A percentile compares a stretch with the other conserved stretches of the same genome.
phyloP scores from a whole-genome alignment of 2,797 vertebrate genomes.

The Myiotriccus ornatus region DNA sequence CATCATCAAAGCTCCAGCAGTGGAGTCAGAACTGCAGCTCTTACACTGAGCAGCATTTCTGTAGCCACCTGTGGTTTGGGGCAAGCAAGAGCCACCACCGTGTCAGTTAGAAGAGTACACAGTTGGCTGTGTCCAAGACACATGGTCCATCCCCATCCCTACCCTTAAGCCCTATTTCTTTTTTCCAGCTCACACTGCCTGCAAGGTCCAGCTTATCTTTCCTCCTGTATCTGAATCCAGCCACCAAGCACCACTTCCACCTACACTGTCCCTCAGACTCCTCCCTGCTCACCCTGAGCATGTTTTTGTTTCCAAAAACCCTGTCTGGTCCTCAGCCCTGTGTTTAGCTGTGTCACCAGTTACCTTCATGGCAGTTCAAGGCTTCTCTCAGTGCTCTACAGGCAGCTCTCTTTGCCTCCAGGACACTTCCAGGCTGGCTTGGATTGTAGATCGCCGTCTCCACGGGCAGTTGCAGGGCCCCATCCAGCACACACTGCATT shows the following conservation, averaged over 20 bases:
- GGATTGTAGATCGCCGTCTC: constrained; percentile 53
- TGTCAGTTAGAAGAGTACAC: neutral
- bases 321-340: neutral
- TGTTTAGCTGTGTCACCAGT: neutral
- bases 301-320: neutral
- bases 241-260: neutral
- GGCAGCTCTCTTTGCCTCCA: constrained; percentile 35
- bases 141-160: neutral
- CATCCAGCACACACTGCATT: constrained; percentile 24
- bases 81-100: neutral
- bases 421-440: constrained; percentile 19
- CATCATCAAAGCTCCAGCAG: neutral
- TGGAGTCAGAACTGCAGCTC: neutral
- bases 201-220: neutral
- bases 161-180: neutral
- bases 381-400: neutral
- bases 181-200: neutral
- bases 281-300: neutral
- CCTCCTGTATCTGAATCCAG: neutral
- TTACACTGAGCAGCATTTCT: neutral
- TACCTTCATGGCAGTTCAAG: constrained; percentile 35
- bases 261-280: neutral
- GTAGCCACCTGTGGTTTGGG: rapidly evolving
- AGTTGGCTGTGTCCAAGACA: neutral
- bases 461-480: constrained; percentile 38